Conservation (phyloP, 2,797 vertebrate species). For the Tamandua tetradactyla region DNA sequence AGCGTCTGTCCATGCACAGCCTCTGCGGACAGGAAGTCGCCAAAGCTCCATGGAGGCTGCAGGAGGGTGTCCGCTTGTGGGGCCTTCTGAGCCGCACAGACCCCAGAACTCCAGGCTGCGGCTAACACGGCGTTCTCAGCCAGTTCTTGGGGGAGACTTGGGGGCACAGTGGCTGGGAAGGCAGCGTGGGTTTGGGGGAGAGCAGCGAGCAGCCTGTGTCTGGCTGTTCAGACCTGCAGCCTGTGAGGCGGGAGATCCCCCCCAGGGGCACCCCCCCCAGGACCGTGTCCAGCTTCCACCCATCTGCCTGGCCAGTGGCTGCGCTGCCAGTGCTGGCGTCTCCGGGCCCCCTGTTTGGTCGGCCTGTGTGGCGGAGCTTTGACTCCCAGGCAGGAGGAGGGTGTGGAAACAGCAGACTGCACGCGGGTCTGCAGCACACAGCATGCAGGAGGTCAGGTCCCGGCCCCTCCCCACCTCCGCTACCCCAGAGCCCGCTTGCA, state of each 20-base stretch:
- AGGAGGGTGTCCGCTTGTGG: conserved; percentile 60
- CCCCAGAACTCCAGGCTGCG: background rate
- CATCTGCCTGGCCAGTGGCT: background rate
- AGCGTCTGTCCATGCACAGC: conserved; percentile 81
- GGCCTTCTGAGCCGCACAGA: background rate
- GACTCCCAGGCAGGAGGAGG: background rate
- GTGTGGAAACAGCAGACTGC: background rate
- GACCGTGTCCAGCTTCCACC: background rate
- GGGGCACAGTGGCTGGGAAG: background rate
- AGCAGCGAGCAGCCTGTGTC: background rate
- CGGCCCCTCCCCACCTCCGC: too few relatives aligned
- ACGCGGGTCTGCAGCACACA: too few relatives aligned
- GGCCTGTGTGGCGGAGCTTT: background rate
- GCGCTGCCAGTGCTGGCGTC: background rate
- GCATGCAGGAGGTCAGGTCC: too few relatives aligned
- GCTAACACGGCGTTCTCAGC: background rate
- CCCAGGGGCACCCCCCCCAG: too few relatives aligned
- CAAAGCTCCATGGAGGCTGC: conserved; percentile 76
- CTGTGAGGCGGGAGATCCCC: background rate
- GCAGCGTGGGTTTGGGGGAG: background rate
- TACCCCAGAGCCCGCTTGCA: too few relatives aligned
- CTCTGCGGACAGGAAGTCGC: conserved; percentile 92
- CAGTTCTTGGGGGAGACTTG: background rate
- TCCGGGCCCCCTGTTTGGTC: too few relatives aligned
- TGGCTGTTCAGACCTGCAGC: too few relatives aligned